A percentile compares a stretch with the other conserved stretches of the same genome.
Evolutionary conservation across 2,797 vertebrate genomes (phyloP).

Genomic region (Enteromius radiatus): DNA sequence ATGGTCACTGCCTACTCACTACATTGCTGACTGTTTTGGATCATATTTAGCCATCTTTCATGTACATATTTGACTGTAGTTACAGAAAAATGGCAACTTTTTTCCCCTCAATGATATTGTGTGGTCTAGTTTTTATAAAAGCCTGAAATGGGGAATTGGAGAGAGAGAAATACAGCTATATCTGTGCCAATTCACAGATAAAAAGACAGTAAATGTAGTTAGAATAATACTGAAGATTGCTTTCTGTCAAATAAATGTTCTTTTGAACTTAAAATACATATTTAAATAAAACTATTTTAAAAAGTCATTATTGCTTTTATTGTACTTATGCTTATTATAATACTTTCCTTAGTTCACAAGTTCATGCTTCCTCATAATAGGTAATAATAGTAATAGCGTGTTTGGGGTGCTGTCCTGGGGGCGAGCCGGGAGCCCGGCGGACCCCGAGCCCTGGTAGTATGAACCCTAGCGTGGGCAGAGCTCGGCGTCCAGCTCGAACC

Average conservation of each 20-base stretch:
- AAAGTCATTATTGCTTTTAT: too few relatives aligned
- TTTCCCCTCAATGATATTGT: background rate
- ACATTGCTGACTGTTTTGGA: background rate
- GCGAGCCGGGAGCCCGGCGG: too few relatives aligned
- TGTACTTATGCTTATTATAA: too few relatives aligned
- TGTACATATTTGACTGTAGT: background rate
- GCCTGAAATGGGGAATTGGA: background rate
- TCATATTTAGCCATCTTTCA: background rate
- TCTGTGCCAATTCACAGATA: background rate
- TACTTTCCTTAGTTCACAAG: too few relatives aligned
- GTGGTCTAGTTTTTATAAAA: background rate
- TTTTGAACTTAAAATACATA: background rate
- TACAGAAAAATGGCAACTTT: background rate
- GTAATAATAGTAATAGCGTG: too few relatives aligned
- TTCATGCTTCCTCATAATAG: too few relatives aligned
- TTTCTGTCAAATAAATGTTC: background rate
- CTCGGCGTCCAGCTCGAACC: too few relatives aligned
- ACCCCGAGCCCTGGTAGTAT: too few relatives aligned
- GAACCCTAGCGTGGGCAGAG: too few relatives aligned
- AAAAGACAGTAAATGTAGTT: background rate
- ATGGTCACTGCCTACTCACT: slow-evolving; percentile 12
- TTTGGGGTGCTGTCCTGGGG: too few relatives aligned
- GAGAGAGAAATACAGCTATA: background rate
- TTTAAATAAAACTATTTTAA: background rate
- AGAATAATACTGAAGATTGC: background rate